These are phyloP conservation scores for Paracentrotus lividus DNA, from an alignment of 53 echinoderm and acorn worm species.

Conservation along the genomic window DNA sequence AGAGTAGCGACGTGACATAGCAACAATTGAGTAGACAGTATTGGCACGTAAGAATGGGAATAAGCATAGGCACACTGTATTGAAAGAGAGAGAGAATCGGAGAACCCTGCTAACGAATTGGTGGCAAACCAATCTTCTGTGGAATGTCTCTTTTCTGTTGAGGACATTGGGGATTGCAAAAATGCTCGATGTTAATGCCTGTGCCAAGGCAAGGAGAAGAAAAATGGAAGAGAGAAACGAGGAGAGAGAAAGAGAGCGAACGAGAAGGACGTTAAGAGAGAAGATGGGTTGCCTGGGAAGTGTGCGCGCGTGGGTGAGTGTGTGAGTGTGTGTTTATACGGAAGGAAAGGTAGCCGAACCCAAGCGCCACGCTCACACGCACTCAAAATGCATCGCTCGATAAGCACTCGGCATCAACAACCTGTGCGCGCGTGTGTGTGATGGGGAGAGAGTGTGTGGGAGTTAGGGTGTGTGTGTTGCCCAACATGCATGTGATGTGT, in stretches of 20 bases:
- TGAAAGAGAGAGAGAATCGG: constrained; percentile 27
- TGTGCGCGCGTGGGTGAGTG: constrained; percentile 45
- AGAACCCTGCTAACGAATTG: constrained; percentile 11
- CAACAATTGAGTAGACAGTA: constrained; percentile 25
- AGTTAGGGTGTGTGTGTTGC: not conserved
- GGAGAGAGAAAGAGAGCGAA: not conserved
- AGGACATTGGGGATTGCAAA: constrained; percentile 2
- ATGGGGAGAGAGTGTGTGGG: not conserved
- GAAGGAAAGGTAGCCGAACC: constrained; percentile 29
- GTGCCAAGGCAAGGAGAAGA: not conserved
- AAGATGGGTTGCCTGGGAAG: constrained; percentile 19
- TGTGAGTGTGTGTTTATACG: constrained; percentile 50
- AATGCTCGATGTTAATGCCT: constrained; percentile 24
- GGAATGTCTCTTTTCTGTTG: constrained; percentile 1
- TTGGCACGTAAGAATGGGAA: constrained; percentile 7
- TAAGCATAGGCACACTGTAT: not conserved
- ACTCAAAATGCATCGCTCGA: not conserved
- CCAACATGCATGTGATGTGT: not conserved
- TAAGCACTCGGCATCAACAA: not conserved
- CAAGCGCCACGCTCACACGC: constrained; percentile 17
- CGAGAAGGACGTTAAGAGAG: constrained; percentile 18
- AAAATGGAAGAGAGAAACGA: not conserved
- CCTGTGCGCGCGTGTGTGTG: not conserved
- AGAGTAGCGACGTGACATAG: constrained; percentile 8
- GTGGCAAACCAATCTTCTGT: constrained; percentile 15